These are phyloP conservation scores for Mesocricetus auratus DNA, from an alignment of 2,113 vertebrate genomes.

Conservation along the genomic window DNA sequence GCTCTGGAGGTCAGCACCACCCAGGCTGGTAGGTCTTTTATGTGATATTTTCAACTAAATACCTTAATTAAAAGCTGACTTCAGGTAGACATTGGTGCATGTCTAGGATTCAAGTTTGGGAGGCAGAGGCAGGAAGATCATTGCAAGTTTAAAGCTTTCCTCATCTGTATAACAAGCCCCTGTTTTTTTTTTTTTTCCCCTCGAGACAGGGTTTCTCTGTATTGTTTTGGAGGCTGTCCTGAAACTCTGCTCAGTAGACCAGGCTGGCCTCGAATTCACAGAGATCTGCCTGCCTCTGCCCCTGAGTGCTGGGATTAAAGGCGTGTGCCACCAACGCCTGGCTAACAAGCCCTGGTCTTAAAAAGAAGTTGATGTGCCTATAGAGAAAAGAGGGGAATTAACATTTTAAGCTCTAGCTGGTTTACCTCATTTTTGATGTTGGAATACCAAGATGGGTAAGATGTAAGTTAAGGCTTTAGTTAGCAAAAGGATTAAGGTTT, in stretches of 20 bases:
- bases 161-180: background rate
- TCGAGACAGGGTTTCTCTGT: too few species aligned
- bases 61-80: background rate
- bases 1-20: background rate
- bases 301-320: too few species aligned
- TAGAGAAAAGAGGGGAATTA: slow-evolving; percentile 8
- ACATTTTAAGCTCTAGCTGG: background rate
- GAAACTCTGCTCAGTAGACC: too few species aligned
- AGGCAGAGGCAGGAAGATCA: background rate
- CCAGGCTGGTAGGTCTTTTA: background rate
- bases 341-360: background rate
- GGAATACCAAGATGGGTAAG: background rate
- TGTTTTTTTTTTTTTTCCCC: too few species aligned
- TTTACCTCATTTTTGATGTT: slow-evolving; percentile 47
- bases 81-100: background rate
- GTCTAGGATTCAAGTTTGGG: background rate
- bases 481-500: background rate
- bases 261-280: too few species aligned
- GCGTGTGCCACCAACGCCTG: too few species aligned
- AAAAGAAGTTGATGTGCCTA: background rate
- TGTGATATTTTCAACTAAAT: background rate
- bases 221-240: too few species aligned
- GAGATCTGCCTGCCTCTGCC: too few species aligned
- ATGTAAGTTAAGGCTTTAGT: background rate
- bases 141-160: background rate